A percentile compares a stretch with the other conserved stretches of the same genome.
Evolutionary conservation across 2,113 vertebrate species (phyloP).

Genomic region (Triplophysa siluroides): DNA sequence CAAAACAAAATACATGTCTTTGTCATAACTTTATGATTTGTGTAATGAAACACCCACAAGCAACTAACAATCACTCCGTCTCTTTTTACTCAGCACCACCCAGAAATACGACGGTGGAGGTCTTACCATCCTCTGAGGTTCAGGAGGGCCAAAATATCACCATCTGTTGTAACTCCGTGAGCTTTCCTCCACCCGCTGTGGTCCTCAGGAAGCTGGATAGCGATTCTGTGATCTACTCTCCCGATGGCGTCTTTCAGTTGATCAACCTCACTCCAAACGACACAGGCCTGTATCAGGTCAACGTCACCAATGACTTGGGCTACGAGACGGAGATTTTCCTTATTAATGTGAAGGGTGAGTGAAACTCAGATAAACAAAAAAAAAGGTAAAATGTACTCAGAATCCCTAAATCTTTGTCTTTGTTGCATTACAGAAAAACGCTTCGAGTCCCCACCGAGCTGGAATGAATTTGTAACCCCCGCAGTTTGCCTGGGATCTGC

Average conservation of each 20-base stretch:
- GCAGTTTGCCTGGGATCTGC: conserved; percentile 44
- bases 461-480: conserved; percentile 49
- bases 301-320: conserved; percentile 71
- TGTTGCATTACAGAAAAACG: conserved; percentile 48
- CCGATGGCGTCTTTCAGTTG: conserved; percentile 68
- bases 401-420: not conserved
- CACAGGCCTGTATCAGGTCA: conserved; percentile 73
- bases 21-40: not conserved
- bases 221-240: conserved; percentile 57
- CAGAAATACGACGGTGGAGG: conserved; percentile 66
- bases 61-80: not conserved
- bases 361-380: not conserved
- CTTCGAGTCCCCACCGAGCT: conserved; percentile 9
- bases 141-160: conserved; percentile 73
- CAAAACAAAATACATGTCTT: not conserved
- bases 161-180: conserved; percentile 65
- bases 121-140: conserved; percentile 67
- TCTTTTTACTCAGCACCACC: conserved; percentile 65
- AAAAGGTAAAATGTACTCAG: too few species aligned
- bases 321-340: conserved; percentile 66
- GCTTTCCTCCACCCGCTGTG: conserved; percentile 65
- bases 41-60: too few species aligned
- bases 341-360: conserved; percentile 70
- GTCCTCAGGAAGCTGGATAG: conserved; percentile 65
- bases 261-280: conserved; percentile 66